Evolutionary conservation across 2,888 invertebrate species (phyloP).

Genomic region (Drosophila nr. perissopoda): DNA sequence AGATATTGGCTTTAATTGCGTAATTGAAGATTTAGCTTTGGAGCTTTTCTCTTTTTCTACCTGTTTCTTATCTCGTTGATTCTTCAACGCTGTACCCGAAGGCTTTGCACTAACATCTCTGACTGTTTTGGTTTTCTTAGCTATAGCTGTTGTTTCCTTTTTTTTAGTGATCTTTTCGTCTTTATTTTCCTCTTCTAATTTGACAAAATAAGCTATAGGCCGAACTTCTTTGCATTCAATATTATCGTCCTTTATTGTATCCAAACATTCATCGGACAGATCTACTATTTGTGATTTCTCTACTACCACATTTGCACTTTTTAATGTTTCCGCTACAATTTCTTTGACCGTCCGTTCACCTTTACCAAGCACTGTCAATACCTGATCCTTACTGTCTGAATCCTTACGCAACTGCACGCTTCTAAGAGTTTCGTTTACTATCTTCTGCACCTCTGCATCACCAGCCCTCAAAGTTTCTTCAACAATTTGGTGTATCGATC

Average conservation of each 20-base stretch:
- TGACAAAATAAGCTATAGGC: conserved; percentile 75
- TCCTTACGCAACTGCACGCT: conserved; percentile 39
- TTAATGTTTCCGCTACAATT: conserved; percentile 67
- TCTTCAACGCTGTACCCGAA: conserved; percentile 4
- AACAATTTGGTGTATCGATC: conserved; percentile 69
- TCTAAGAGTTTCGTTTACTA: conserved; percentile 62
- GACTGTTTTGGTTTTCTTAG: conserved; percentile 10
- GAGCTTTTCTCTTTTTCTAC: conserved; percentile 33
- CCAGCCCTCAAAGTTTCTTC: conserved; percentile 69
- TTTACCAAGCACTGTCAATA: conserved; percentile 3
- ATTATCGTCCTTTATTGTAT: not conserved
- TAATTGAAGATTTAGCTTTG: conserved; percentile 14
- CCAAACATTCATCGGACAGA: not conserved
- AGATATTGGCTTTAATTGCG: conserved; percentile 27
- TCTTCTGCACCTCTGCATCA: conserved; percentile 66
- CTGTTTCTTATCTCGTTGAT: conserved; percentile 24
- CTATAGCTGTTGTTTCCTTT: conserved; percentile 10
- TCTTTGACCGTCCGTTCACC: conserved; percentile 53
- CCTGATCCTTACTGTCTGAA: not conserved
- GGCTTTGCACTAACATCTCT: conserved; percentile 14
- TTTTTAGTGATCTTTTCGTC: conserved; percentile 24
- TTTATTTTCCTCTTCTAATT: conserved; percentile 55
- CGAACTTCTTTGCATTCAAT: conserved; percentile 48
- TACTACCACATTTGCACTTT: conserved; percentile 28
- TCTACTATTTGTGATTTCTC: conserved; percentile 2